phyloP scores from a whole-genome alignment of 2,888 invertebrate genomes.

The Catocala fraxini region DNA sequence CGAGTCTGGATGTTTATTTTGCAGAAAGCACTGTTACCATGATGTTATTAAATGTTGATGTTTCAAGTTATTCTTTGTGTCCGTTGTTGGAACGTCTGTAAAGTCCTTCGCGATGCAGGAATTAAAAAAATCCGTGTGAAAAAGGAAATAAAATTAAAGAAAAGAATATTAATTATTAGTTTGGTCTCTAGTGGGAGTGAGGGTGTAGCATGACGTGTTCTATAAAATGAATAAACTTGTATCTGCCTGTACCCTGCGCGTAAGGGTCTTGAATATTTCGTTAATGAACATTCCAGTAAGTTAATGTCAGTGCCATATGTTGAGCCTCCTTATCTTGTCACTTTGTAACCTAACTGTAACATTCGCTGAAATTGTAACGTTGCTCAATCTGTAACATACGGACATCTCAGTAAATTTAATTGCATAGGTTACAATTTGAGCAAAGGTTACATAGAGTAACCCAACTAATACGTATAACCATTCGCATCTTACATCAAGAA shows the following conservation, averaged over 20 bases:
- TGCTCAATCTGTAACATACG: not conserved
- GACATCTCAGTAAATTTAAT: not conserved
- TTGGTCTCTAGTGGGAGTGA: not conserved
- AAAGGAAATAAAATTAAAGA: too few species aligned
- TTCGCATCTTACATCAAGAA: conserved; percentile 2
- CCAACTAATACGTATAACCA: conserved; percentile 6
- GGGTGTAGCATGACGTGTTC: too few species aligned
- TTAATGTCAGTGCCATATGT: conserved; percentile 44
- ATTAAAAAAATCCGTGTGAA: too few species aligned
- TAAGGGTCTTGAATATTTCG: conserved; percentile 13
- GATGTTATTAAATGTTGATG: too few species aligned
- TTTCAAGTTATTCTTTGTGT: too few species aligned
- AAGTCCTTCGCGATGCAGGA: too few species aligned
- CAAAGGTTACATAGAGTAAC: conserved; percentile 26
- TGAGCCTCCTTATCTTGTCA: conserved; percentile 23
- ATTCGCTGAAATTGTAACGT: conserved; percentile 19
- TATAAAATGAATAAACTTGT: not conserved
- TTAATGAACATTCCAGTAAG: conserved; percentile 47
- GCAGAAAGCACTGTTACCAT: too few species aligned
- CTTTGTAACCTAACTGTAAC: conserved; percentile 16
- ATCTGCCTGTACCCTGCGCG: conserved; percentile 14
- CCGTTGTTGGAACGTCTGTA: too few species aligned
- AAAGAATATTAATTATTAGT: not conserved
- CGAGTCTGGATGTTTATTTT: too few species aligned
- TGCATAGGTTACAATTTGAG: not conserved